Percentiles rank a stretch among this genome's conserved stretches.
phyloP scores from a whole-genome alignment of 2,888 invertebrate species.

The Apodemia duryi region DNA sequence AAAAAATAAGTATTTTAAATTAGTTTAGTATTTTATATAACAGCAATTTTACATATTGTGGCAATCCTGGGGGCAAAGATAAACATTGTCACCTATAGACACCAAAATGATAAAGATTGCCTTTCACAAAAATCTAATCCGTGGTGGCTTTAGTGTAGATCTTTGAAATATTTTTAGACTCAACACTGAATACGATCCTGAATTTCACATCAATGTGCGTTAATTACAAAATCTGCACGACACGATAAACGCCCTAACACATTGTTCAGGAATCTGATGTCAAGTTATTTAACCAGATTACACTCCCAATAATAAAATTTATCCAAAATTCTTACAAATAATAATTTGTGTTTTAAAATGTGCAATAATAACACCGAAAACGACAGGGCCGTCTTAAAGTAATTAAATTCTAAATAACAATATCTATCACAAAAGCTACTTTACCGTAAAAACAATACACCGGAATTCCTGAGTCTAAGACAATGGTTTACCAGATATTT shows the following conservation, averaged over 20 bases:
- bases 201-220: too few species aligned
- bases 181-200: too few species aligned
- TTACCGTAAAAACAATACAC: slow-evolving; percentile 22
- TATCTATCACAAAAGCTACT: slow-evolving; percentile 66
- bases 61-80: too few species aligned
- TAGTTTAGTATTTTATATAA: too few species aligned
- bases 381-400: slow-evolving; percentile 24
- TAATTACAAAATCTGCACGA: slow-evolving; percentile 8
- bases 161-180: too few species aligned
- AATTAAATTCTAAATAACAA: slow-evolving; percentile 54
- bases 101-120: too few species aligned
- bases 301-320: slow-evolving; percentile 21
- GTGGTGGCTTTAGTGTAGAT: too few species aligned
- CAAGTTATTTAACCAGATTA: slow-evolving; percentile 21
- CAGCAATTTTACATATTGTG: too few species aligned
- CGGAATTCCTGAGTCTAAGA: slow-evolving; percentile 9
- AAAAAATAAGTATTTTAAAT: too few species aligned
- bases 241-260: slow-evolving; percentile 35
- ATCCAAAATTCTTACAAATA: slow-evolving; percentile 32
- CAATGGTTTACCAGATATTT: slow-evolving; percentile 4
- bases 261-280: slow-evolving; percentile 54
- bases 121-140: too few species aligned
- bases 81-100: too few species aligned
- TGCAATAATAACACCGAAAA: slow-evolving; percentile 33
- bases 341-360: slow-evolving; percentile 31